A percentile compares a stretch with the other conserved stretches of the same genome.
These are phyloP conservation scores for Hepsetus odoe DNA, from an alignment of 2,113 vertebrate species.

Conservation along the genomic window DNA sequence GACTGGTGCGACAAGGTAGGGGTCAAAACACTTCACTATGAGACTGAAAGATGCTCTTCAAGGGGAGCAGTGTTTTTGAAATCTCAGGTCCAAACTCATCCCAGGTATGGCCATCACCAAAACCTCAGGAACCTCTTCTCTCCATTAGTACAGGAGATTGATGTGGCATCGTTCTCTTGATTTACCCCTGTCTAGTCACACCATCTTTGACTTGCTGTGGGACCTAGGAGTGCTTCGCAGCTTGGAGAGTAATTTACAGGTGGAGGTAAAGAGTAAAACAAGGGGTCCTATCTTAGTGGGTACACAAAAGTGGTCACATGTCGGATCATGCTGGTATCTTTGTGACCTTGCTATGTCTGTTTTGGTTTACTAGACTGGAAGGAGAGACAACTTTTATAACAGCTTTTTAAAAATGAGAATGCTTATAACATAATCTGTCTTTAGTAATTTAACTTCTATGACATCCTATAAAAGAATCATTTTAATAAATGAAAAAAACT, in stretches of 20 bases:
- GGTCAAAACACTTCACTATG: not conserved
- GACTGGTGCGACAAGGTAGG: not conserved
- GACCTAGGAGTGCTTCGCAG: not conserved
- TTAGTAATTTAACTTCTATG: no score
- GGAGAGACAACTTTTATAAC: not conserved
- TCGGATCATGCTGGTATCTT: not conserved
- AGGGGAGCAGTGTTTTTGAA: not conserved
- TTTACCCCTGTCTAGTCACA: not conserved
- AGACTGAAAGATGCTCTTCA: not conserved
- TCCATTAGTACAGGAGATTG: conserved; percentile 2
- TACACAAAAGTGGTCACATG: not conserved
- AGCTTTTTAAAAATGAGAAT: no score
- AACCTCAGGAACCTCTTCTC: not conserved
- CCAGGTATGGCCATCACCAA: not conserved
- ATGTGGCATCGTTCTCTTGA: not conserved
- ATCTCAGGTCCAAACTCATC: not conserved
- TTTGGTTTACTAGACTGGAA: not conserved
- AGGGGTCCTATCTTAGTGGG: not conserved
- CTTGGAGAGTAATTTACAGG: not conserved
- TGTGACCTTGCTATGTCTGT: not conserved
- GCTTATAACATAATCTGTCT: no score
- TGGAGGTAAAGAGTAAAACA: not conserved
- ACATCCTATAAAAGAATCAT: no score
- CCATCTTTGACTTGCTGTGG: not conserved
- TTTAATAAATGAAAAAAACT: no score